phyloP scores from a whole-genome alignment of 2,888 invertebrate species.

The Achlya flavicornis region DNA sequence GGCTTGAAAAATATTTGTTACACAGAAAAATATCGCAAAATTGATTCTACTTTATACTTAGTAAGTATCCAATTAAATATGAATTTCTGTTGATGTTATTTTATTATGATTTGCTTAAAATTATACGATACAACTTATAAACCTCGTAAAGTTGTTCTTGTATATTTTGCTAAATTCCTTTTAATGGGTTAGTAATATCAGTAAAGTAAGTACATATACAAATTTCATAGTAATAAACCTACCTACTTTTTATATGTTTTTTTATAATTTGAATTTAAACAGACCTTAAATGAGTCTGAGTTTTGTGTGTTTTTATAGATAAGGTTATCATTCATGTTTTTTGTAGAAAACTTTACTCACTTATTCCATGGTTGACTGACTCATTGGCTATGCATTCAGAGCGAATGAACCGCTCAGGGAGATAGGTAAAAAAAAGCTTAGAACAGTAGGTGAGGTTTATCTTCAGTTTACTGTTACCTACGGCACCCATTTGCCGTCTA shows the following conservation, averaged over 20 bases:
- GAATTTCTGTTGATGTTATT: background rate
- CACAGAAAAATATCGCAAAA: background rate
- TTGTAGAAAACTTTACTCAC: conserved; percentile 22
- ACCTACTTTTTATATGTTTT: too few relatives aligned
- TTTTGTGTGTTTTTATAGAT: too few relatives aligned
- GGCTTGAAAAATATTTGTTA: conserved; percentile 5
- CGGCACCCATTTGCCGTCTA: conserved; percentile 65
- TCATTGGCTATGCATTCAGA: conserved; percentile 81
- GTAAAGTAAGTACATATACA: too few relatives aligned
- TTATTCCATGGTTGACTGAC: conserved; percentile 67
- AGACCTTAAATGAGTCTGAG: too few relatives aligned
- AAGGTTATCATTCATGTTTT: too few relatives aligned
- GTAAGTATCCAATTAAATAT: background rate
- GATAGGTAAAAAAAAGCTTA: conserved; percentile 75
- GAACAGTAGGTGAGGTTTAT: conserved; percentile 77
- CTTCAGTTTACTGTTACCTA: conserved; percentile 77
- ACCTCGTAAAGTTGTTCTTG: too few relatives aligned
- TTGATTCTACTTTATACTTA: background rate
- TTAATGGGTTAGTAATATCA: too few relatives aligned
- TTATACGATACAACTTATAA: too few relatives aligned
- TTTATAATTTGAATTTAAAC: too few relatives aligned
- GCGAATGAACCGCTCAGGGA: conserved; percentile 71
- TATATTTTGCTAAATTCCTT: too few relatives aligned
- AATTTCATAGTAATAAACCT: too few relatives aligned
- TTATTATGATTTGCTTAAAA: too few relatives aligned